phyloP scores from a whole-genome alignment of 2,888 invertebrate species.

The Nesidiocoris tenuis region DNA sequence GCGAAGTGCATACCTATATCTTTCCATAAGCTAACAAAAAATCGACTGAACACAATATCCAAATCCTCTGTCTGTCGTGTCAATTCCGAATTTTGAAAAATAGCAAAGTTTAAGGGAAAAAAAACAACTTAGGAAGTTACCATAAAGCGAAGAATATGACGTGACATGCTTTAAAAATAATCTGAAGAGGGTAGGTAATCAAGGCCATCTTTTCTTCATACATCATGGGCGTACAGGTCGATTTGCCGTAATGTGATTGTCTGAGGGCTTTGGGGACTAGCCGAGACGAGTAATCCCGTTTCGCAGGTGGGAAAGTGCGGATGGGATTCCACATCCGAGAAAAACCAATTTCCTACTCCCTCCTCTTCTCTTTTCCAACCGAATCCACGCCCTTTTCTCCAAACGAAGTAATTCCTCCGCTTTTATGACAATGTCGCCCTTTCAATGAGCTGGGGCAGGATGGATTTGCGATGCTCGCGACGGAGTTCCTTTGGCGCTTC shows the following conservation, averaged over 20 bases:
- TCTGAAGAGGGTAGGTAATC: too few relatives aligned
- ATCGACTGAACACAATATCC: too few relatives aligned
- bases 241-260: not conserved
- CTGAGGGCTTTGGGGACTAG: not conserved
- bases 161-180: too few relatives aligned
- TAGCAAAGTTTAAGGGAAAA: too few relatives aligned
- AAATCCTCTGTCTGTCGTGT: too few relatives aligned
- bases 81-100: too few relatives aligned
- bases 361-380: not conserved
- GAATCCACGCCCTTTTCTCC: not conserved
- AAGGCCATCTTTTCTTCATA: not conserved
- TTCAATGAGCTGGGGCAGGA: not conserved
- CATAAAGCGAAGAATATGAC: too few relatives aligned
- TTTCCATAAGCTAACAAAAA: too few relatives aligned
- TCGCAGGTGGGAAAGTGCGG: not conserved
- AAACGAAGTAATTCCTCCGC: not conserved
- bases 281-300: not conserved
- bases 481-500: not conserved
- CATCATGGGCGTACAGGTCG: not conserved
- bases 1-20: too few relatives aligned
- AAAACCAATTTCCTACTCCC: not conserved
- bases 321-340: not conserved
- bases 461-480: not conserved
- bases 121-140: too few relatives aligned
- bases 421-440: not conserved